Evolutionary conservation across 2,797 vertebrate genomes (phyloP).

Genomic region (Mormyrops boulengeri): DNA sequence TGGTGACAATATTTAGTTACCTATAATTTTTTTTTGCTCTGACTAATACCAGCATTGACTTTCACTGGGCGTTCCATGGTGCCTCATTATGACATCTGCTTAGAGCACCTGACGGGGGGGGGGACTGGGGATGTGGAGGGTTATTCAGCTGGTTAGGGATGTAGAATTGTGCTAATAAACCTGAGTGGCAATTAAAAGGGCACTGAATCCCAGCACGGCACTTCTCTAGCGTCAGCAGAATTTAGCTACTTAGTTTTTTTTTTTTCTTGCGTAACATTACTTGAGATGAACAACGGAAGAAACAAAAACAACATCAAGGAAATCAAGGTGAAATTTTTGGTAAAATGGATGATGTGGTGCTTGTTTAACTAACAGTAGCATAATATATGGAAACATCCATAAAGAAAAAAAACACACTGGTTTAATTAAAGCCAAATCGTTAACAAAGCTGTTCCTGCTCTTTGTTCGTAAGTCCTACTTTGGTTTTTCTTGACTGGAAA

Average conservation of each 20-base stretch:
- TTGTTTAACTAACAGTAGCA: background rate
- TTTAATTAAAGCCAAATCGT: background rate
- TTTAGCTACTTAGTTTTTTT: background rate
- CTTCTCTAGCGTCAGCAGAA: background rate
- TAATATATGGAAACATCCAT: background rate
- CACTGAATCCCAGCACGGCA: background rate
- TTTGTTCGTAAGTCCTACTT: background rate
- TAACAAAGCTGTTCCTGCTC: background rate
- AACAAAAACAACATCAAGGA: background rate
- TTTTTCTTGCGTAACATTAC: background rate
- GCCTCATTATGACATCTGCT: constrained; percentile 3
- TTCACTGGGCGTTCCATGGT: background rate
- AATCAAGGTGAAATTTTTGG: background rate
- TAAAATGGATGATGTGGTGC: background rate
- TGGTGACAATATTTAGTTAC: background rate
- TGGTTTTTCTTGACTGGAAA: background rate
- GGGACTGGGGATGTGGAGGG: background rate
- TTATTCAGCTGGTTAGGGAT: background rate
- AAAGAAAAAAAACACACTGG: background rate
- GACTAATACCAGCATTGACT: background rate
- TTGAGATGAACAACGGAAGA: background rate
- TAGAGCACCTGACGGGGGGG: background rate
- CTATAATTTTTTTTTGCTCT: background rate
- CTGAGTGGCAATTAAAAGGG: constrained; percentile 14
- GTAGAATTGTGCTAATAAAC: background rate